Percentiles rank a stretch among this genome's conserved stretches.
Evolutionary conservation across 2,113 vertebrate species (phyloP).

Genomic region (Symphodus melops): DNA sequence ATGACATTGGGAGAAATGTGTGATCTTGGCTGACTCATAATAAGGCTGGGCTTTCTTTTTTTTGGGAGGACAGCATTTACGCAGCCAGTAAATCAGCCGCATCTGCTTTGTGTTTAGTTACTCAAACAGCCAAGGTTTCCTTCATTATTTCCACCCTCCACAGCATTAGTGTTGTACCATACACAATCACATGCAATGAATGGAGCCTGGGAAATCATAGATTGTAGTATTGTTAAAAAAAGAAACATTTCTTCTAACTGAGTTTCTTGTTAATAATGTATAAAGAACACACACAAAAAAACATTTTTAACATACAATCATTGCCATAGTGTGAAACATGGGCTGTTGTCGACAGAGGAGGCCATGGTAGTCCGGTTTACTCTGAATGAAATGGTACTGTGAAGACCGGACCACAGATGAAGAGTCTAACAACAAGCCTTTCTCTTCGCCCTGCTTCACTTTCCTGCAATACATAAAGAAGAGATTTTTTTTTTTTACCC

Average conservation of each 20-base stretch:
- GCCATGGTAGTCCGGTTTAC: slow-evolving; percentile 80
- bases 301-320: slow-evolving; percentile 70
- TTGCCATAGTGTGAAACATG: slow-evolving; percentile 71
- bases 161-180: background rate
- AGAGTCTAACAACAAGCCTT: slow-evolving; percentile 62
- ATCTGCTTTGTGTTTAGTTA: slow-evolving; percentile 4
- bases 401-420: slow-evolving; percentile 74
- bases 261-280: background rate
- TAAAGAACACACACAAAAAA: too few species aligned
- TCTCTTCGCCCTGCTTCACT: slow-evolving; percentile 71
- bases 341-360: slow-evolving; percentile 73
- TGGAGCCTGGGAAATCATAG: background rate
- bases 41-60: background rate
- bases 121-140: background rate
- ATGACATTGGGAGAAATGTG: background rate
- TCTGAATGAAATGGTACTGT: slow-evolving; percentile 76
- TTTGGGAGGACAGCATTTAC: slow-evolving; percentile 1
- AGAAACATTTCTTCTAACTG: background rate
- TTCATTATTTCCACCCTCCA: too few species aligned
- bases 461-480: slow-evolving; percentile 63
- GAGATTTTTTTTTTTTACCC: slow-evolving; percentile 5
- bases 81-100: slow-evolving; percentile 1
- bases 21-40: background rate
- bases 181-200: background rate
- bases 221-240: background rate